Evolutionary conservation across 2,797 vertebrate species (phyloP), one percentile per base, ranked within the genome.

Genomic region (Amblyopsis hoosieri): DNA sequence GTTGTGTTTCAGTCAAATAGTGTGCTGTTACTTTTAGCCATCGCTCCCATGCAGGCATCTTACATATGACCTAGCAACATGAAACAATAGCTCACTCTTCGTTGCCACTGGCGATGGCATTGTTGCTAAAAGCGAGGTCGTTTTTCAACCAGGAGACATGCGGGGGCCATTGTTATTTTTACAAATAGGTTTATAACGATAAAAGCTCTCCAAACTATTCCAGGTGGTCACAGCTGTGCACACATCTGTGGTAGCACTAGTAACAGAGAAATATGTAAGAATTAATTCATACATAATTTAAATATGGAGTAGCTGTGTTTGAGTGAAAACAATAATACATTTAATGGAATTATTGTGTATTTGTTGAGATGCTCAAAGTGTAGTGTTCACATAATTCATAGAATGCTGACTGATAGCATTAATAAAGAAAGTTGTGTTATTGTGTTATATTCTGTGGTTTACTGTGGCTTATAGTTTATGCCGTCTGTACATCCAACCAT

Each of bases 161-260:
- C 23, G 57, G 49, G 66, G 57, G 53, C 56, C 71, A 73, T 63
- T 56, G 66, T 69, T 60, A 73, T 74, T 69, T 74, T 79, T 62
- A 55, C 47, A 78, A 76, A 70, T 15, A 62, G 51, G 50, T 71
- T 71, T 12, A 23, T 49, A 29, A 11, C 5, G 37, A 65, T 33
- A 45, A 56, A 58, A 61, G 64, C 76, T 67, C 14, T 11, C 57
- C 67, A 62, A 52, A 45, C 53, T 57, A 42, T 13, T 72, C 66
- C 75, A 82, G 80, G 75, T 83, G 76, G 76, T 73, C 61, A 61
- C 74, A 74, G 72, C 74, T 83, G 75, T 60, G 61, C 51, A 67
- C 60, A 75, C 71, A 82, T 80, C 72, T 81, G 77, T 51, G 37
- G 23, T 57, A 60, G 42, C 71, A 50, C 37, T 47, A 19, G 12